Percentiles rank a stretch among this genome's conserved stretches.
These are phyloP conservation scores for Platerodrilus igneus DNA, from an alignment of 2,888 invertebrate genomes.

Conservation along the genomic window DNA sequence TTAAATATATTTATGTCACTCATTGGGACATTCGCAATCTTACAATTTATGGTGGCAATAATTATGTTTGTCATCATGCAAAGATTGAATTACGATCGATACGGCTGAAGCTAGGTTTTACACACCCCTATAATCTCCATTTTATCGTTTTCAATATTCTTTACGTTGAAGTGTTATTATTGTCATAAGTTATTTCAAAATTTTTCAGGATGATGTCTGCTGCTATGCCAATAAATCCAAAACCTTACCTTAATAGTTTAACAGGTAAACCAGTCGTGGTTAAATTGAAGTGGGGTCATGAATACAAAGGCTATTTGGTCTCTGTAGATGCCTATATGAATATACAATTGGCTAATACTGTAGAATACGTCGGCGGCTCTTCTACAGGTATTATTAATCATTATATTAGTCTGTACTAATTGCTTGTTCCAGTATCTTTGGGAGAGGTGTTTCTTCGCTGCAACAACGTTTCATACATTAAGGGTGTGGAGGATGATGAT, in stretches of 20 bases:
- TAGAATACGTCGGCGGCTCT: constrained; percentile 92
- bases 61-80: too few relatives aligned
- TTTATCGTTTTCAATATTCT: too few relatives aligned
- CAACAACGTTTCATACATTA: constrained; percentile 93
- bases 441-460: constrained; percentile 97
- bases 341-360: constrained; percentile 94
- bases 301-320: constrained; percentile 96
- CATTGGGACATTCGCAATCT: too few relatives aligned
- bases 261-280: constrained; percentile 98
- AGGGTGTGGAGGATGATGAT: constrained; percentile 93
- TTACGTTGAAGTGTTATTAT: too few relatives aligned
- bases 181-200: too few relatives aligned
- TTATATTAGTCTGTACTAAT: constrained; percentile 9
- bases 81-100: too few relatives aligned
- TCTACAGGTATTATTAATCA: constrained; percentile 64
- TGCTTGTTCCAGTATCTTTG: constrained; percentile 61
- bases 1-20: too few relatives aligned
- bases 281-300: constrained; percentile 99
- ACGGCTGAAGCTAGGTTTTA: too few relatives aligned
- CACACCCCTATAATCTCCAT: too few relatives aligned
- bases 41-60: too few relatives aligned
- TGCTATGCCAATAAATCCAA: constrained; percentile 96
- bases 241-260: constrained; percentile 96
- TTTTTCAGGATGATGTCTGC: too few relatives aligned
- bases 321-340: constrained; percentile 99